Conservation (phyloP, 2,797 vertebrate species). For the Manis javanica region DNA sequence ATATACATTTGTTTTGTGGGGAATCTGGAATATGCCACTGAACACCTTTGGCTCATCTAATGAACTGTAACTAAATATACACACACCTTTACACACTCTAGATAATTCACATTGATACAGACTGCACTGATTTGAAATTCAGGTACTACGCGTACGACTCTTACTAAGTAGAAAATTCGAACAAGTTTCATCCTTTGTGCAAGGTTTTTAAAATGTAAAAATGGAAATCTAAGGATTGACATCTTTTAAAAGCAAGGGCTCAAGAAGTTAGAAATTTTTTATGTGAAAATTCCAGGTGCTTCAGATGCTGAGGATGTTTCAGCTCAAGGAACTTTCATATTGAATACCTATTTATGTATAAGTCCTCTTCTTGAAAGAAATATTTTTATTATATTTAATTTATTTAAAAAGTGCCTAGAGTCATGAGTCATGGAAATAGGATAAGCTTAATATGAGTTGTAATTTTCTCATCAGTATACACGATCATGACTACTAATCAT, state of each 20-base stretch:
- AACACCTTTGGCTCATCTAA: slow-evolving; percentile 77
- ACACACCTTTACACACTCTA: background rate
- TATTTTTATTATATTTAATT: background rate
- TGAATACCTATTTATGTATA: background rate
- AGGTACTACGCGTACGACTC: background rate
- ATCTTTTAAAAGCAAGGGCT: background rate
- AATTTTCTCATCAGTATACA: slow-evolving; percentile 12
- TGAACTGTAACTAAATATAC: slow-evolving; percentile 69
- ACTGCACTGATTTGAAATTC: slow-evolving; percentile 6
- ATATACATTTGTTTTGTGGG: slow-evolving; percentile 82
- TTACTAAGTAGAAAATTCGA: slow-evolving; percentile 25
- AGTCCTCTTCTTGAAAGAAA: background rate
- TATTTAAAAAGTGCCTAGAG: background rate
- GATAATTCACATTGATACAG: background rate
- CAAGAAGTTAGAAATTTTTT: slow-evolving; percentile 19
- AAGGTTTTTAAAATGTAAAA: background rate
- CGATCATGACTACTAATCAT: background rate
- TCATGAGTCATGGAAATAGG: background rate
- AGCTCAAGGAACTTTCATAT: background rate
- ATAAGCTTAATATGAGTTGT: background rate
- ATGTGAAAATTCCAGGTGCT: background rate
- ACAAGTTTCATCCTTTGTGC: background rate
- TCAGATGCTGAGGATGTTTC: background rate
- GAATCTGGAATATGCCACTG: slow-evolving; percentile 82
- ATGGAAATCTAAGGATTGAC: background rate